Base-by-base conservation (phyloP, 1,140 invertebrate genomes). In the Lepidurus couesii region DNA sequence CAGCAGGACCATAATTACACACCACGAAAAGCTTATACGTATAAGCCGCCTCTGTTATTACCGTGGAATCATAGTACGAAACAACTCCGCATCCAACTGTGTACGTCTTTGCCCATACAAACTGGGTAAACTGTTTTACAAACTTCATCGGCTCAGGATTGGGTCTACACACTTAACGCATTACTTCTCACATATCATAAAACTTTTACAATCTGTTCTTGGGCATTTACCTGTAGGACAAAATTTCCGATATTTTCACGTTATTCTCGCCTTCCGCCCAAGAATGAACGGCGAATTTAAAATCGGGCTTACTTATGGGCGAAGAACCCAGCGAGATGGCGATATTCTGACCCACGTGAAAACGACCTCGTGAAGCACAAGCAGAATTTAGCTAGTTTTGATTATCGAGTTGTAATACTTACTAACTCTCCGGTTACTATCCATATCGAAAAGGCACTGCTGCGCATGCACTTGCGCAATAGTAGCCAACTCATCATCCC, bases 401-500 rank as follows among this genome's bases (percentile, higher is more conserved):
- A 26, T 42, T 77, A 65, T 1, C n/a, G 16, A 16, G 53, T 11
- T 7, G 16, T 7, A 65, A 65, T 13, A 76, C 79, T 78, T 77
- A 79, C 79, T 7, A 75, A 79, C 79, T 42, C 76, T 73, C 10
- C 79, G 26, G 75, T 76, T 78, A 1, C 0, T 43, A 24, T 79
- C 79, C 42, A 73, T 65, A 0, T 77, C 21, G n/a, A 65, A 79
- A 7, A 77, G 45, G 45, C 79, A 79, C 13, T 77, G 79, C 34
- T 78, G 75, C 24, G 53, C 75, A 53, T 77, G 76, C 2, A 73
- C 53, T 74, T 78, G 76, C 16, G 79, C 76, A 75, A 79, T 79
- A 0, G 42, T 34, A n/a, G 79, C 79, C n/a, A 79, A 44, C 73
- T 79, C 79, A 7, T 79, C 75, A 44, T 79, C 79, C 79, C 79